A percentile compares a stretch with the other conserved stretches of the same genome.
Evolutionary conservation across 2,888 invertebrate genomes (phyloP).

Genomic region (Pilophorus perplexus): DNA sequence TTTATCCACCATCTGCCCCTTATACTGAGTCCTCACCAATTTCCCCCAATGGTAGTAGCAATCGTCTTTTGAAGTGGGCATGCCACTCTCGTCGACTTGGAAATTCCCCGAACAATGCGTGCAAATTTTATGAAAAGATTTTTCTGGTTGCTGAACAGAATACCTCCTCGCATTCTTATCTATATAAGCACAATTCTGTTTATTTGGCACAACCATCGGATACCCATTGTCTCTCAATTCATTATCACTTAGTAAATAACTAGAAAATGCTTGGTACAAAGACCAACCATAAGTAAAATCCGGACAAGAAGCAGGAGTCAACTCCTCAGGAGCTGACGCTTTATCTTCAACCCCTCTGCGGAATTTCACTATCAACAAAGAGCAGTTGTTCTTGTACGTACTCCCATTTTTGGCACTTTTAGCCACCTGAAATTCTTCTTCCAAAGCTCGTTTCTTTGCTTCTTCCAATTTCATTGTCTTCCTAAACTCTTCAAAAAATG

Average conservation of each 20-base stretch:
- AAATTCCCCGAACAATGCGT: conserved; percentile 78
- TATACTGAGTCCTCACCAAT: conserved; percentile 10
- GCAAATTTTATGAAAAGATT: conserved; percentile 63
- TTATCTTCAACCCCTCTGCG: background rate
- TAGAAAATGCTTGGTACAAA: conserved; percentile 42
- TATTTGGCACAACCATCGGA: conserved; percentile 25
- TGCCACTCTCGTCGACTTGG: conserved; percentile 72
- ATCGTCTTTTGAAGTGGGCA: conserved; percentile 68
- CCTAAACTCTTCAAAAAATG: conserved; percentile 7
- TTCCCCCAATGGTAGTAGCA: conserved; percentile 93
- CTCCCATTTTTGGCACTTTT: background rate
- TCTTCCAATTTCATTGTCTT: background rate
- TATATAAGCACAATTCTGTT: conserved; percentile 36
- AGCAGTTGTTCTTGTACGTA: conserved; percentile 21
- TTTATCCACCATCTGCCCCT: conserved; percentile 6
- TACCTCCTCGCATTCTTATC: conserved; percentile 27
- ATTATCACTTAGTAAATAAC: conserved; percentile 39
- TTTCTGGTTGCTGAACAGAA: conserved; percentile 29
- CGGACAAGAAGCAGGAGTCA: conserved; percentile 3
- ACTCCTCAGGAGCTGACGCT: background rate
- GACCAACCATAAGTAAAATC: conserved; percentile 30
- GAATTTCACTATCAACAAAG: conserved; percentile 3
- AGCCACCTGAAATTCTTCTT: conserved; percentile 10
- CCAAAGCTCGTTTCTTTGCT: background rate
- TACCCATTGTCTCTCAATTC: conserved; percentile 39